Base-by-base conservation (phyloP, 1,140 invertebrate species). In the Trachymyrmex septentrionalis region DNA sequence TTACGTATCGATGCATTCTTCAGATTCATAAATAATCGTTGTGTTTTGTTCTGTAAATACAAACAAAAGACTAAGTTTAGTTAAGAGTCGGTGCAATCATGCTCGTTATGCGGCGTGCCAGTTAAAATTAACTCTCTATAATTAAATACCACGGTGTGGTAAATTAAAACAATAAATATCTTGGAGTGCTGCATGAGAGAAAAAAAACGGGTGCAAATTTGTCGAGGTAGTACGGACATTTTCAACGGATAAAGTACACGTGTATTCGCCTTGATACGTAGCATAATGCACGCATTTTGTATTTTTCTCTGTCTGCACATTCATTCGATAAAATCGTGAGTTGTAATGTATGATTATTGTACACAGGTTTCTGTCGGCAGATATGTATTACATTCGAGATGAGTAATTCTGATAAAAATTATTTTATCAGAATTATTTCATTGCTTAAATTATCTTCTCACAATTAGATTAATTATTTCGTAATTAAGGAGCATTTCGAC, bases 121-220 rank as follows among this genome's bases (percentile, higher is more conserved):
- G 89, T 85, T 90, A 88, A 92, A 94, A 94, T 94, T 93, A 93
- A 94, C 93, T 92, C 91, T 94, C 93, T 91, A 94, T 94, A 94
- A 94, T 94, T 94, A 94, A 94, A 94, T 92, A 92, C 81, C 92
- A 92, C 81, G 86, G 72, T 88, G 57, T 86, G 91, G 92, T 94
- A 92, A 94, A 94, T 94, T 94, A 93, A 94, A 94, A 94, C 93
- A 92, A 94, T 94, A 94, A 94, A 94, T 94, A 94, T 90, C 85
- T 80, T 63, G 82, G 86, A 48, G 19, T 34, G 24, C 50, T 64
- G 72, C 76, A 71, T 48, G 82, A 53, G 78, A 78, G 61, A 89
- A 87, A 91, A 89, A 86, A 78, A 59, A 21, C 61, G 50, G 64
- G 61, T 59, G 21, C 34, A 73, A 91, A 92, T 92, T 93, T 92